Evolutionary conservation across 2,797 vertebrate genomes (phyloP), one percentile per base, ranked within the genome.

Genomic region (Synaphobranchus kaupii): DNA sequence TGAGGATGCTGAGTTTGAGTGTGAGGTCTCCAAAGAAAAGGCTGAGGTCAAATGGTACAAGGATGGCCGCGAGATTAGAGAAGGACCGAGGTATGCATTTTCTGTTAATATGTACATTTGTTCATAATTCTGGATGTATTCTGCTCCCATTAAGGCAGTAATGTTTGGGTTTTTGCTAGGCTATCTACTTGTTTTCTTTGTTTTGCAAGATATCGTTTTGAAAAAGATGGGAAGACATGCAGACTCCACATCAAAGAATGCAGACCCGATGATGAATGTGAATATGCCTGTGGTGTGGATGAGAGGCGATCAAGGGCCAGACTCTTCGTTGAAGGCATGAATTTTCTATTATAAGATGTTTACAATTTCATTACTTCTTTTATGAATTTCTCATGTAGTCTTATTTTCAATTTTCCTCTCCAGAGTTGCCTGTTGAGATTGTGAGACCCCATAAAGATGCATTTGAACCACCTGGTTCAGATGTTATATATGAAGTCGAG

Each of bases 241-340:
- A 97, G 95, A 86, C 93, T 99, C 91, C 94, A 95, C 68, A 97
- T 99, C 93, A 99, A 97, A 92, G 98, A 98, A 90, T 99, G 98
- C 92, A 95, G 98, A 94, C 96, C 97, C 9, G 97, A 99, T 81
- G 98, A 99, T 90, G 98, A 99, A 89, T 99, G 98, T 93, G 98
- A 99, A 95, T 99, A 99, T 85, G 97, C 98, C 82, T 99, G 98
- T 90, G 98, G 98, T 17, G 96, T 99, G n/a, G 98, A 99, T 13
- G 98, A 99, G 39, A 98, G 98, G 89, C 97, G 95, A 92, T 97
- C 98, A 86, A 96, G 97, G 90, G 98, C 98, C 87, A 96, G 97
- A 88, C 98, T 99, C 87, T 99, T 99, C 91, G 98, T 99, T 90
- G 98, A 99, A 95, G 98, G 98, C 97, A 78, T 17, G 73, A 1